Evolutionary conservation across 2,888 invertebrate species (phyloP), one percentile per base, ranked within the genome.

Genomic region (Craniophora ligustri): DNA sequence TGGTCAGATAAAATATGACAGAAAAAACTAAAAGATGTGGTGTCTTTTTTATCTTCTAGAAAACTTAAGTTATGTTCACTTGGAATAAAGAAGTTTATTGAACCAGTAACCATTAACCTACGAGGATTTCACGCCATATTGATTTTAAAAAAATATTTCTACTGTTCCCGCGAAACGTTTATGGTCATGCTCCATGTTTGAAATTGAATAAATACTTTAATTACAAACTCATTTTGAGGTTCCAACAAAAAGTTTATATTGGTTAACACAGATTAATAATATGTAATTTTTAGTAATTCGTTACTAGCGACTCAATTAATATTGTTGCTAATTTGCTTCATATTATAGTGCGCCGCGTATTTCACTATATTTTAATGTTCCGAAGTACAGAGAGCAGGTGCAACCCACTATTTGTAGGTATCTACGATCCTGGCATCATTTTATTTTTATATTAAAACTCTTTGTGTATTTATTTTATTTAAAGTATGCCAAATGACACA

Each of bases 321-420:
- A 60, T 60, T 30, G 51, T 46, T 45, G 51, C 55, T 65, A 69
- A 73, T 71, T 71, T 72, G 64, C 53, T 70, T 63, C 68, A 64
- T 57, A 60, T 36, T 41, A 57, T 42, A 59, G 44, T 50, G 23
- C 19, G 44, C 51, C 19, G 42, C 48, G 55, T 61, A 61, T 61
- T 65, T 62, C 18, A 44, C 41, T 54, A 39, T 71, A 74, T 66
- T 69, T 69, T 62, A 73, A 73, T 73, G 74, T 57, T 55, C 46
- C 30, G 45, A 66, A 70, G 60, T 60, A 55, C 54, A 35, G 30
- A 36, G 39, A 23, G 74, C 71, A 70, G 70, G 61, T 70, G 71
- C 61, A 54, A 13, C 21, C 30, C n/a, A 39, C 46, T 53, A 49
- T 53, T 50, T 57, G 64, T 53, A n/a, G n/a, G n/a, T n/a, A 53